Base-by-base conservation (phyloP, 2,113 vertebrate species). In the Tichodroma muraria region DNA sequence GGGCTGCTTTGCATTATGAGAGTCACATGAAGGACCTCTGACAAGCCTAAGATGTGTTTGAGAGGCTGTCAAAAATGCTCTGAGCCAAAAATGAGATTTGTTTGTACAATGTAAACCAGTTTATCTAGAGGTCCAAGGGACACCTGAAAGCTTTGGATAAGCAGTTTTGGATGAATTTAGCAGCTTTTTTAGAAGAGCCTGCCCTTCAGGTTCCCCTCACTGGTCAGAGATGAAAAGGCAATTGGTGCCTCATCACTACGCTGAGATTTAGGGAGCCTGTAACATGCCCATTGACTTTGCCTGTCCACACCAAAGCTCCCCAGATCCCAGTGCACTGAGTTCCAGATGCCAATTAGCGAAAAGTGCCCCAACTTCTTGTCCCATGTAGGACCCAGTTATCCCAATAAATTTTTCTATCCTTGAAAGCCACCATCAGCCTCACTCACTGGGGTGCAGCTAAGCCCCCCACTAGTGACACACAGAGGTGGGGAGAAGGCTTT, bases 31-130 rank as follows among this genome's bases (percentile, higher is more conserved):
- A 97, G 93, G 92, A 97, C 96, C 94, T 93, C 83, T 89, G 94
- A 97, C 93, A 90, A 97, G 81, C 59, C 76, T 89, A 82, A 91
- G 90, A 89, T 80, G 83, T 89, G 77, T 95, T 93, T 96, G 94
- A 97, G 91, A 95, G 37, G 63, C 96, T 96, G 94, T 97, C 96
- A 97, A 50, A 96, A 96, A 82, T 13, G 8, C 70, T 94, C 76
- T 86, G 90, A 97, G 96, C 94, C 94, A 97, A 96, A 97, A 90
- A 78, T 49, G 69, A 71, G 88, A 95, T 97, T 97, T 96, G 91
- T 94, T 94, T 96, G 65, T 94, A 92, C 79, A 95, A 53, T 86
- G 71, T 86, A 97, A 96, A 95, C 78, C 88, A 68, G 57, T 96
- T 96, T 97, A 95, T 94, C 85, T 95, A 93, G 90, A 86, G 95